Evolutionary conservation across 2,797 vertebrate genomes (phyloP).

Genomic region (Falco naumanni): DNA sequence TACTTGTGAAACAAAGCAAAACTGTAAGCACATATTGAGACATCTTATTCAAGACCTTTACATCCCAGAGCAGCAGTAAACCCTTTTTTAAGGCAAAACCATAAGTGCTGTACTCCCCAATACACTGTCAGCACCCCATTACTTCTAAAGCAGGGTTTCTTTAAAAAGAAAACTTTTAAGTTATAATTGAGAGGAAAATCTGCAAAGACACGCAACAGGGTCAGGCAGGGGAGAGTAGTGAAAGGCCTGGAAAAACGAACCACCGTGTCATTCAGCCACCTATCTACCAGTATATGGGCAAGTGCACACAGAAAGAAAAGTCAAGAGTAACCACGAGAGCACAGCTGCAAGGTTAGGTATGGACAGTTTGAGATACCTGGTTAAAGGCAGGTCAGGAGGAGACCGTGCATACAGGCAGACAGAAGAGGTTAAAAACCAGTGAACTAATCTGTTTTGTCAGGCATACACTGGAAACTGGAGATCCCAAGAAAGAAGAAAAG

Average conservation of each 20-base stretch:
- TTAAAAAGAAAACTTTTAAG: not conserved
- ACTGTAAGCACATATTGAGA: not conserved
- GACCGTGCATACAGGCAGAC: not conserved
- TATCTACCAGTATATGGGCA: not conserved
- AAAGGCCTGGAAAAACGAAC: not conserved
- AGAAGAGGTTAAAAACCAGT: not conserved
- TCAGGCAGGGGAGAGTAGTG: not conserved
- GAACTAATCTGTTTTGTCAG: not conserved
- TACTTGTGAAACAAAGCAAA: not conserved
- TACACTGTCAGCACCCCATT: not conserved
- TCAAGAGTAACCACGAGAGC: not conserved
- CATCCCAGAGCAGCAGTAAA: not conserved
- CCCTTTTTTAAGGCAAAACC: not conserved
- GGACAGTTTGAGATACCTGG: not conserved
- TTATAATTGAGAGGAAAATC: not conserved
- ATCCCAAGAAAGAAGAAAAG: not conserved
- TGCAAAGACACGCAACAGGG: not conserved
- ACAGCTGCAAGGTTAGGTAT: not conserved
- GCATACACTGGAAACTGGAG: not conserved
- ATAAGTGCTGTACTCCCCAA: not conserved
- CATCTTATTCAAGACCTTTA: not conserved
- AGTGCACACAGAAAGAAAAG: not conserved
- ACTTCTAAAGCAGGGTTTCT: not conserved
- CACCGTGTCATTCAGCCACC: accelerated
- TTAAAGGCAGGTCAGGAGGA: not conserved